These are phyloP conservation scores for Aplidium turbinatum DNA, from an alignment of 23 tunicate species.

Conservation along the genomic window DNA sequence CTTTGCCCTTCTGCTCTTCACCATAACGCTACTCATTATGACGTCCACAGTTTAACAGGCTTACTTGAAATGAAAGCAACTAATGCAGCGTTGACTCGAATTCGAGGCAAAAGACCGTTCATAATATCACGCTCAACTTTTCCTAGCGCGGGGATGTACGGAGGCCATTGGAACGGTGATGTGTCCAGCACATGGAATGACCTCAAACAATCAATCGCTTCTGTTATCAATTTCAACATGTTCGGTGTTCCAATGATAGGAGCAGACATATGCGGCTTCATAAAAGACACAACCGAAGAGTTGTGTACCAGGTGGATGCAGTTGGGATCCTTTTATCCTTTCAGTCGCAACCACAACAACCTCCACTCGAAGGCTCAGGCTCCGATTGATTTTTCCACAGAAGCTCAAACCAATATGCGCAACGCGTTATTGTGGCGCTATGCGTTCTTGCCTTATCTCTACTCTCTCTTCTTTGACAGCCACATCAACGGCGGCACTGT, in stretches of 20 bases:
- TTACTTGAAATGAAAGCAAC: conserved; percentile 87
- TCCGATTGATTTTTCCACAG: conserved; percentile 73
- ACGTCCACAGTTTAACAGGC: conserved; percentile 80
- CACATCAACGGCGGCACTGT: conserved; percentile 78
- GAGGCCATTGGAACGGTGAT: conserved; percentile 97
- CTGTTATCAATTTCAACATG: conserved; percentile 76
- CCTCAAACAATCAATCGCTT: conserved; percentile 66
- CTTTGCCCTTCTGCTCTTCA: conserved; percentile 65
- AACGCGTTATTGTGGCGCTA: conserved; percentile 58
- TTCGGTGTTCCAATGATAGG: conserved; percentile 94
- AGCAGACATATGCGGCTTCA: conserved; percentile 97
- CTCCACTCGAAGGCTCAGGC: conserved; percentile 48
- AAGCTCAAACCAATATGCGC: conserved; percentile 53
- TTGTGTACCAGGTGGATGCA: conserved; percentile 96
- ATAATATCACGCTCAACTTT: conserved; percentile 92
- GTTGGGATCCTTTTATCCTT: conserved; percentile 95
- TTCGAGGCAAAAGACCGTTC: conserved; percentile 74
- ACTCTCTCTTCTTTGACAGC: conserved; percentile 67
- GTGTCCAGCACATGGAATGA: conserved; percentile 85
- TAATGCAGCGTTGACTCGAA: conserved; percentile 54
- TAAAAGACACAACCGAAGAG: conserved; percentile 67
- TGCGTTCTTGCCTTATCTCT: conserved; percentile 78
- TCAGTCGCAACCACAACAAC: conserved; percentile 79
- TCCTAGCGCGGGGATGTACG: conserved; percentile 85
- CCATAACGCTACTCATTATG: conserved; percentile 43